These are phyloP conservation scores for Enoplosus armatus DNA, from an alignment of 2,797 vertebrate genomes.

Conservation along the genomic window DNA sequence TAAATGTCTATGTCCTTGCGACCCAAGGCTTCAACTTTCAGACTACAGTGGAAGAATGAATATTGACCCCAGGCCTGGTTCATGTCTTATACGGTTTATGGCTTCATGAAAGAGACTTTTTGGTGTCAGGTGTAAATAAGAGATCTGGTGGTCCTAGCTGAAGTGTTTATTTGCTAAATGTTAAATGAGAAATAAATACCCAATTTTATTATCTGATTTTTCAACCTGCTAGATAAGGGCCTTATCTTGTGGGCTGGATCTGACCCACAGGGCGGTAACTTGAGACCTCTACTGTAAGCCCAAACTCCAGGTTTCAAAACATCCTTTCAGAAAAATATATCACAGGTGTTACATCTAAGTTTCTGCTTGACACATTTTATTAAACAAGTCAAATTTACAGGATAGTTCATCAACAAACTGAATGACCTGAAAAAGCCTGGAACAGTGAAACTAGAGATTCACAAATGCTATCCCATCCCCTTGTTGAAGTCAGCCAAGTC, in stretches of 20 bases:
- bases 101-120: background rate
- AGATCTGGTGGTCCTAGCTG: background rate
- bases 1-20: slow-evolving; percentile 48
- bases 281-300: background rate
- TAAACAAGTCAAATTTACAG: background rate
- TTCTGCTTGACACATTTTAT: background rate
- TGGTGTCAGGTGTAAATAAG: background rate
- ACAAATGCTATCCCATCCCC: background rate
- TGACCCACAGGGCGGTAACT: background rate
- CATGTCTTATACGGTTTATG: slow-evolving; percentile 40
- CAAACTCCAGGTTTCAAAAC: background rate
- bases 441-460: background rate
- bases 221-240: no score
- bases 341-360: background rate
- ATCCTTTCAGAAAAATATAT: background rate
- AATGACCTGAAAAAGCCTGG: background rate
- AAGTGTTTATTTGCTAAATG: background rate
- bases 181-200: background rate
- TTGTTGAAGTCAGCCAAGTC: background rate
- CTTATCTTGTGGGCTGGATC: background rate
- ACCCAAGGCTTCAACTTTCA: slow-evolving; percentile 37
- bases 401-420: background rate
- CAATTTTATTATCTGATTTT: no score
- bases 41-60: slow-evolving; percentile 29
- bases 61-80: slow-evolving; percentile 32